Base-by-base conservation (phyloP, 2,888 invertebrate genomes). In the Caenorhabditis zanzibari region DNA sequence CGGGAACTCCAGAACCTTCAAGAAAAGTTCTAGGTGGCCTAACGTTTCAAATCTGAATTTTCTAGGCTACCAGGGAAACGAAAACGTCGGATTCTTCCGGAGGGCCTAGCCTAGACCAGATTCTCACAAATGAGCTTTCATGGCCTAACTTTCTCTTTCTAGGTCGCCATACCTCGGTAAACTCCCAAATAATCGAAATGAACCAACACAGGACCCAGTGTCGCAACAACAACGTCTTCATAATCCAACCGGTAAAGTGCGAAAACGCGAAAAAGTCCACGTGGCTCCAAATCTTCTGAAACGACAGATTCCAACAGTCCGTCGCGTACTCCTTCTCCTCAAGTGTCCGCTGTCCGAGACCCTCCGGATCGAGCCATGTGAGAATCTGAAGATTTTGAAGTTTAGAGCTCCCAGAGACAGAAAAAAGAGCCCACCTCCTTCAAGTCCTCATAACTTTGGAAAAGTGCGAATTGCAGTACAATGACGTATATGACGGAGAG, bases 171-270 rank as follows among this genome's bases (percentile, higher is more conserved):
- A 95, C 94, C 94, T 99, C 98, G 0, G 99, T 98, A 58, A 99
- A 96, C 94, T 99, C 99, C 99, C 99, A 99, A 95, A 97, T 97
- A 73, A 97, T 95, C 86, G 97, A 97, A 91, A 98, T 98, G 73
- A 97, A 97, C 98, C 98, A 99, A 83, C 98, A 94, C 84, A 99
- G 95, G 47, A 97, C 97, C 93, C 96, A 96, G 93, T 98, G 98
- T 59, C 98, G 94, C 85, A 99, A 96, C 0, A 99, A 94, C 81
- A 99, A 69, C 24, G 86, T 88, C 93, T 99, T 99, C 93, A 98
- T 96, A 88, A 96, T 95, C 99, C 99, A 99, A 38, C 99, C 99
- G 44, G 97, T 94, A 93, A 97, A 98, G 93, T 99, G 99, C 0
- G 96, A 98, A 93, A 96, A 95, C 6, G 98, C 98, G 94, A 98